Base-by-base conservation (phyloP, 2,113 vertebrate genomes). In the Opisthocomus hoazin region DNA sequence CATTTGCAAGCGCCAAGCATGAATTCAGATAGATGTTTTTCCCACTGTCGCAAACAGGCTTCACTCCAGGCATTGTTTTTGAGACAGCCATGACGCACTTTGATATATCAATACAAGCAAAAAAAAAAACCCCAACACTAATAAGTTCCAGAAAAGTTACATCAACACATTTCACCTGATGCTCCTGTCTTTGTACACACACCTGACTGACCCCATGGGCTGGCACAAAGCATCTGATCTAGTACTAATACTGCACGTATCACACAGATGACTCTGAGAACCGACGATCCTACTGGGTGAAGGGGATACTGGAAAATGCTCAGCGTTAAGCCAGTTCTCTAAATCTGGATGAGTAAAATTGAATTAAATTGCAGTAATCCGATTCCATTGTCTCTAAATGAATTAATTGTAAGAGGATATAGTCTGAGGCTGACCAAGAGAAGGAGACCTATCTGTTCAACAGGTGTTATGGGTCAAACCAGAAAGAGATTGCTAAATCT, bases 31-130 rank as follows among this genome's bases (percentile, higher is more conserved):
- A 69, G 57, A 92, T 87, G 61, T 93, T 96, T 95, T 93, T 73
- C 94, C 69, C 64, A 63, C 89, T 95, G 94, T 94, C 84, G 84
- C 73, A 94, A 92, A 39, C 9, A 96, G 95, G 96, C 94, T 95
- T 75, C 70, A 46, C 69, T 96, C 95, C 94, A 97, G 89, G 57
- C 95, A 96, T 96, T 97, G 96, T 96, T 96, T 96, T 81, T 96
- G 69, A 85, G 81, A 64, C 88, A 92, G 78, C 73, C 84, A 21
- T 96, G 89, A 96, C 15, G 58, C 94, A 94, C 57, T 93, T 92
- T 74, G 94, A 90, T 84, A 53, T 50, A 96, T 68, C 77, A 87
- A 12, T 45, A 70, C 87, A 48, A 89, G 39, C 3, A 60, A 75
- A 80, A 93, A 32, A 39, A 63, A 20, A 37, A 8, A 0, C 3